These are phyloP conservation scores for Drosophila erecta DNA, from an alignment of 1,140 invertebrate species.

Conservation along the genomic window DNA sequence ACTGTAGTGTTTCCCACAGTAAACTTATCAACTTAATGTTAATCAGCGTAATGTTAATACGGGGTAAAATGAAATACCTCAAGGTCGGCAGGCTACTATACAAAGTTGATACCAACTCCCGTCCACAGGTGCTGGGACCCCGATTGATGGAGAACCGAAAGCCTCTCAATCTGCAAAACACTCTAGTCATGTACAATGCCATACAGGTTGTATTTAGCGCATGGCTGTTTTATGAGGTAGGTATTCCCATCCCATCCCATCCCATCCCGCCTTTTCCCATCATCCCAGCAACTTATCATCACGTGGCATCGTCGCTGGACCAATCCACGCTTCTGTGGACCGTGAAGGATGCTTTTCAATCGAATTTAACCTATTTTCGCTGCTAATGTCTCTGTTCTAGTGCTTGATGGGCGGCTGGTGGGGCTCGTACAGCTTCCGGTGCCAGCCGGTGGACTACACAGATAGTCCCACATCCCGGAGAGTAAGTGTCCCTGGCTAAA, in stretches of 20 bases:
- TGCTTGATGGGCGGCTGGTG: slow-evolving; percentile 91
- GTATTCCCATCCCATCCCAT: slow-evolving; percentile 36
- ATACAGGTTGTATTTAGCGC: slow-evolving; percentile 93
- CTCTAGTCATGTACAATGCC: slow-evolving; percentile 93
- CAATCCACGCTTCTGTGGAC: neutral
- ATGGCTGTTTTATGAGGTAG: slow-evolving; percentile 94
- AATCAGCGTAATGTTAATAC: neutral
- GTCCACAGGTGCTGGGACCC: slow-evolving; percentile 88
- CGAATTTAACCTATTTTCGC: slow-evolving; percentile 50
- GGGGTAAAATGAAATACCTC: neutral
- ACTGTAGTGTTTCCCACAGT: neutral
- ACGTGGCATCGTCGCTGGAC: slow-evolving; percentile 44
- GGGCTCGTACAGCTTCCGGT: slow-evolving; percentile 92
- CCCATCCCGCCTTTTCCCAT: neutral
- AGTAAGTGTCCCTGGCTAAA: slow-evolving; percentile 87
- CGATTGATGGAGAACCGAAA: slow-evolving; percentile 94
- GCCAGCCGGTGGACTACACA: slow-evolving; percentile 95
- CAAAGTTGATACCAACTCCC: neutral
- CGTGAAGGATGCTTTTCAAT: slow-evolving; percentile 17
- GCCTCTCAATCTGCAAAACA: slow-evolving; percentile 91
- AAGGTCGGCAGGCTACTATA: slow-evolving; percentile 9
- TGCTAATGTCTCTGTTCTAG: slow-evolving; percentile 85
- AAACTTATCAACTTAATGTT: slow-evolving; percentile 40
- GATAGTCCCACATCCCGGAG: slow-evolving; percentile 90
- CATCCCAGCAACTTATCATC: slow-evolving; percentile 28